Percentiles rank a stretch among this genome's conserved stretches.
Conservation (phyloP, 2,113 vertebrate genomes). For the Oceanites oceanicus region DNA sequence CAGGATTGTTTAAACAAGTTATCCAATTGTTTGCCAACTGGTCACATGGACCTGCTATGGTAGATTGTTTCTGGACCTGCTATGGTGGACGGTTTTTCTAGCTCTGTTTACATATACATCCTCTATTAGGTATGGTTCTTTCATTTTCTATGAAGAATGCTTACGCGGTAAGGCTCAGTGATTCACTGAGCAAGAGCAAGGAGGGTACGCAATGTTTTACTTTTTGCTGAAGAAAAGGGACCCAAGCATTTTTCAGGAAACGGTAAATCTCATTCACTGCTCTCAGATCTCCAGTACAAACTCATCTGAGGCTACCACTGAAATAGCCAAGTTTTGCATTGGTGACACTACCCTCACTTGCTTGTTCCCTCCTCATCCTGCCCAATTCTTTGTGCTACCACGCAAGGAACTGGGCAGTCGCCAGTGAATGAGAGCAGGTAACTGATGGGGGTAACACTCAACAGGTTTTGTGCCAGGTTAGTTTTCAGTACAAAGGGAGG, state of each 20-base stretch:
- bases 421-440: background rate
- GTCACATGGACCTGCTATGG: background rate
- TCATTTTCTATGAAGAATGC: background rate
- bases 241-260: background rate
- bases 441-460: background rate
- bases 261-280: background rate
- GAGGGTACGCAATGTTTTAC: background rate
- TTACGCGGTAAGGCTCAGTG: background rate
- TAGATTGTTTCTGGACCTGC: background rate
- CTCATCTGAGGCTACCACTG: background rate
- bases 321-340: background rate
- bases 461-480: background rate
- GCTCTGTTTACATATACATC: background rate
- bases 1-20: constrained; percentile 28
- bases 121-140: background rate
- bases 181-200: background rate
- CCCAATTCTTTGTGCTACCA: background rate
- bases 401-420: background rate
- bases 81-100: background rate
- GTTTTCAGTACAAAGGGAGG: background rate
- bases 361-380: background rate
- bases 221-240: background rate
- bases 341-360: background rate
- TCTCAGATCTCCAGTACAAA: background rate
- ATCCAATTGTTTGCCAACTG: background rate